Percentiles rank a stretch among this genome's conserved stretches.
These are phyloP conservation scores for Dasypogon diadema DNA, from an alignment of 2,888 invertebrate genomes.

Conservation along the genomic window DNA sequence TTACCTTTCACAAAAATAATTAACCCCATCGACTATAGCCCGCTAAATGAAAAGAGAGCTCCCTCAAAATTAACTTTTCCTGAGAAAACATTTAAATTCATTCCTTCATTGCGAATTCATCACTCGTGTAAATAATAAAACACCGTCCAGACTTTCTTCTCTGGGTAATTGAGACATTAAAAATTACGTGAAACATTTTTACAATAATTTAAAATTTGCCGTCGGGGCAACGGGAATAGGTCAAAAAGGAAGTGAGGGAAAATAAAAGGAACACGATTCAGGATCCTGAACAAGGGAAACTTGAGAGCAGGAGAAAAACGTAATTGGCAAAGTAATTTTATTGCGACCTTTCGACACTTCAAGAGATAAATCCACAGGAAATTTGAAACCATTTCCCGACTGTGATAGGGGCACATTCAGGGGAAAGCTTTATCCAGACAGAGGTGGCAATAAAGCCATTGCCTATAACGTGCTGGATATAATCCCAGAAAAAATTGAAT, in stretches of 20 bases:
- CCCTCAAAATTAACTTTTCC: background rate
- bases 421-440: constrained; percentile 4
- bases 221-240: background rate
- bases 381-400: constrained; percentile 57
- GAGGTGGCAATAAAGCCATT: constrained; percentile 32
- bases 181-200: constrained; percentile 48
- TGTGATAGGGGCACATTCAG: constrained; percentile 42
- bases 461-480: background rate
- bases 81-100: constrained; percentile 17
- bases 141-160: constrained; percentile 17
- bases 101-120: constrained; percentile 37
- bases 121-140: constrained; percentile 42
- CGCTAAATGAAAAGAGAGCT: too few relatives aligned
- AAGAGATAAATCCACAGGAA: constrained; percentile 56
- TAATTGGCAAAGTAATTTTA: constrained; percentile 57
- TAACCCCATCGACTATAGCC: too few relatives aligned
- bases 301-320: constrained; percentile 48
- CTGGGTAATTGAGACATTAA: constrained; percentile 45
- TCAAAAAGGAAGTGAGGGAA: background rate
- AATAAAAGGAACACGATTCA: too few relatives aligned
- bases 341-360: constrained; percentile 57
- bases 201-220: constrained; percentile 14
- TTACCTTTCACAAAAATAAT: too few relatives aligned
- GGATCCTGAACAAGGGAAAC: background rate
- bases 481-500: constrained; percentile 51